A percentile compares a stretch with the other conserved stretches of the same genome.
phyloP scores from a whole-genome alignment of 2,888 invertebrate species.

The Synergus itoensis region DNA sequence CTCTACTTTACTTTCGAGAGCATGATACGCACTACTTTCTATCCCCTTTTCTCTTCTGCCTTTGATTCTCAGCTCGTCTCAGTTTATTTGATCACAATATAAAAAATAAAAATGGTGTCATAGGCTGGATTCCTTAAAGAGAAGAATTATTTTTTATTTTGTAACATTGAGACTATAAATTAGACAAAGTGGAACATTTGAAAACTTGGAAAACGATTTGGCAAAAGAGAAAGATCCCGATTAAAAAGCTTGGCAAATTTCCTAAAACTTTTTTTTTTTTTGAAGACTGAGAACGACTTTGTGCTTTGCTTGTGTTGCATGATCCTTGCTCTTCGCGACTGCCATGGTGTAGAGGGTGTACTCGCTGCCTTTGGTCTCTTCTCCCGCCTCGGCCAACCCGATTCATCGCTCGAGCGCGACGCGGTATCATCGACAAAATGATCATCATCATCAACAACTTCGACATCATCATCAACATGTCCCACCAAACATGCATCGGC shows the following conservation, averaged over 20 bases:
- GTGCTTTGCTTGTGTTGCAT: conserved; percentile 78
- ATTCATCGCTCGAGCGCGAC: conserved; percentile 72
- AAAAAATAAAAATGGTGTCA: too few species aligned
- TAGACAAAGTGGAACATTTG: not conserved
- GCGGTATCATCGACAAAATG: conserved; percentile 75
- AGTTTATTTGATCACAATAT: not conserved
- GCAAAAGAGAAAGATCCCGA: conserved; percentile 34
- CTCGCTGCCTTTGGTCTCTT: conserved; percentile 78
- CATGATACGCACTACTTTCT: conserved; percentile 4
- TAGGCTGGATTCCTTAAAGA: too few species aligned
- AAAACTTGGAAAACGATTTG: not conserved
- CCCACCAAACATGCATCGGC: conserved; percentile 74
- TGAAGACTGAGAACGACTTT: conserved; percentile 58
- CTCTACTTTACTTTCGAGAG: not conserved
- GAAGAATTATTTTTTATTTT: not conserved
- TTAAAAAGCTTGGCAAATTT: not conserved
- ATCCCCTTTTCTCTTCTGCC: conserved; percentile 46
- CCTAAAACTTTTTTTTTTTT: not conserved
- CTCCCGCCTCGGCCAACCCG: conserved; percentile 71
- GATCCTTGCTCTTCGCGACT: conserved; percentile 69
- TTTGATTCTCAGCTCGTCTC: conserved; percentile 44
- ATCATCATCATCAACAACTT: conserved; percentile 69
- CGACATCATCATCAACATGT: conserved; percentile 67
- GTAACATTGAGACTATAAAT: not conserved
- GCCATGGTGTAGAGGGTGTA: conserved; percentile 77